A percentile compares a stretch with the other conserved stretches of the same genome.
These are phyloP conservation scores for Orthosia incerta DNA, from an alignment of 2,888 invertebrate genomes.

Conservation along the genomic window DNA sequence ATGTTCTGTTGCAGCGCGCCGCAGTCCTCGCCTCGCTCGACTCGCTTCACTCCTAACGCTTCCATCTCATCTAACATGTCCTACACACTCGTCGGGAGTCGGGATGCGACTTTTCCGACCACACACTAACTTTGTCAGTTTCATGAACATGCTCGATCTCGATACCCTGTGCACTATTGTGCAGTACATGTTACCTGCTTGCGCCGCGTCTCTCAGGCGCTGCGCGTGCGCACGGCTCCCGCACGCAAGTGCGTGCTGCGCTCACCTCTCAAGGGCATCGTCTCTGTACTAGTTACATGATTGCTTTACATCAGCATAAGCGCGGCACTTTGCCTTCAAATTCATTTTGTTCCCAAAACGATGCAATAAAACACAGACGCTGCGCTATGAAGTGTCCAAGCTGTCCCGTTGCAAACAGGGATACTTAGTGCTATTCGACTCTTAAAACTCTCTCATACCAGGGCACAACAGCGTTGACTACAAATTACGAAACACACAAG, in stretches of 20 bases:
- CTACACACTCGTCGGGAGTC: background rate
- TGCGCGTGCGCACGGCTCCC: background rate
- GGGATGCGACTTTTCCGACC: background rate
- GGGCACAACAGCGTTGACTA: background rate
- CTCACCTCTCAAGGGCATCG: slow-evolving; percentile 34
- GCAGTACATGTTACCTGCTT: too few relatives aligned
- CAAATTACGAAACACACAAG: background rate
- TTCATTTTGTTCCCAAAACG: background rate
- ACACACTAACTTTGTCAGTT: background rate
- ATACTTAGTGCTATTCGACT: background rate
- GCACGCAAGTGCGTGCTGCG: slow-evolving; percentile 12
- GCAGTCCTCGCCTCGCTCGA: slow-evolving; percentile 48
- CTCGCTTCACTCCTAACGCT: slow-evolving; percentile 57
- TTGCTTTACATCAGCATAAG: slow-evolving; percentile 15
- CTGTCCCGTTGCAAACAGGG: background rate
- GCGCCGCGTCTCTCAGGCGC: background rate
- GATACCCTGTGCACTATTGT: too few relatives aligned
- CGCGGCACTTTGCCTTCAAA: background rate
- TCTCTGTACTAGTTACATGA: slow-evolving; percentile 2
- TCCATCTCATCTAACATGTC: slow-evolving; percentile 49
- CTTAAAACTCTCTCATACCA: background rate
- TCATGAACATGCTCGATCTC: background rate
- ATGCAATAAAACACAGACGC: background rate
- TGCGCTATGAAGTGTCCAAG: background rate
- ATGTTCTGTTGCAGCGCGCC: slow-evolving; percentile 53